Base-by-base conservation (phyloP, 2,797 vertebrate genomes). In the Rhinichthys osculus region DNA sequence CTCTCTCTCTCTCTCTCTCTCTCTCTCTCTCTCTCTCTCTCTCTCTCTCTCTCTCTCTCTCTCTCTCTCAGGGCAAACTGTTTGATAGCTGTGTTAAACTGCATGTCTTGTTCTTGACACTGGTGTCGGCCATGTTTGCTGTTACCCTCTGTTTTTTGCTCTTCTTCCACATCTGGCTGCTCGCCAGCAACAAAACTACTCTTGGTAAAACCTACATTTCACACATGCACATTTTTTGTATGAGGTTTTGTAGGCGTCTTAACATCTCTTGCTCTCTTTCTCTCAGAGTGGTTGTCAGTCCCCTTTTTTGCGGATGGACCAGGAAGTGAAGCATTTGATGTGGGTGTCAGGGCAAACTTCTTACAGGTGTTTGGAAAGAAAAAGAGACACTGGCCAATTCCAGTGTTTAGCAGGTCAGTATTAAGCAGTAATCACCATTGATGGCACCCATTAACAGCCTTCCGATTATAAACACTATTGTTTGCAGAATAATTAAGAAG, bases 81-180 rank as follows among this genome's bases (percentile, higher is more conserved):
- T 92, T 93, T 3, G 95, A 95, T 62, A 93, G 92, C 4, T 95
- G 93, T 47, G 95, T 95, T 85, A 96, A 96, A 88, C 95, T 96
- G 88, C 96, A 96, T 7, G 91, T 96, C 78, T 94, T 96, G 81
- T 96, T 96, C 90, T 94, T 96, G 35, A 94, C 95, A 82, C 95
- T 96, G 47, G 94, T 96, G 90, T 94, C 95, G 0, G 86, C 95
- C 91, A 96, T 96, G 95, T 96, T 97, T 91, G 94, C 95, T 13
- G 92, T 96, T 3, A 96, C 96, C 91, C 93, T 96, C 40, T 91
- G 95, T 92, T 96, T 96, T 87, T 93, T 97, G 21, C 95, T 97
- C 81, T 92, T 96, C 81, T 96, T 96, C 91, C 96, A 97, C 30
- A 96, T 96, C 86, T 97, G 96, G 96, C 95, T 96, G 0, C 93